Evolutionary conservation across 2,888 invertebrate species (phyloP).

Genomic region (Nineta flava): DNA sequence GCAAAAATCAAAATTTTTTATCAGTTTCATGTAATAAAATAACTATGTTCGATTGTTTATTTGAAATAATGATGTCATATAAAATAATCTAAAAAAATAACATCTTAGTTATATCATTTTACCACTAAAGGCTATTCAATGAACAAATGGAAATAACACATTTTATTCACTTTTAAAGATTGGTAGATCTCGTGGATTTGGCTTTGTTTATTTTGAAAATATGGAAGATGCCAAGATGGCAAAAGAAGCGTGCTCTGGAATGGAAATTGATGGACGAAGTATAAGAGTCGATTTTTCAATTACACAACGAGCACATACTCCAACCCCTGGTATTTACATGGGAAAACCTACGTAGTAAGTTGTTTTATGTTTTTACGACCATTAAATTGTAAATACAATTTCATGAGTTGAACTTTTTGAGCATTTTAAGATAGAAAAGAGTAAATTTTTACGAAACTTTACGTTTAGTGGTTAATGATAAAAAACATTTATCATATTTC

Average conservation of each 20-base stretch:
- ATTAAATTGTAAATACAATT: not conserved
- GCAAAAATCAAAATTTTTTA: too few relatives aligned
- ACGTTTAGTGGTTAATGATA: too few relatives aligned
- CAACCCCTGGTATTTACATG: constrained; percentile 95
- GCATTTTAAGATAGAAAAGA: too few relatives aligned
- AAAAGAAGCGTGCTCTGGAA: constrained; percentile 84
- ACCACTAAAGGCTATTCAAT: too few relatives aligned
- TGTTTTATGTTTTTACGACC: not conserved
- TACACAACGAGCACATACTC: constrained; percentile 90
- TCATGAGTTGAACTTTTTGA: not conserved
- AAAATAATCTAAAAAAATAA: too few relatives aligned
- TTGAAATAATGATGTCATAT: too few relatives aligned
- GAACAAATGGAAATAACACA: too few relatives aligned
- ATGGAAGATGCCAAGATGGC: constrained; percentile 82
- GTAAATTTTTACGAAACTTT: too few relatives aligned
- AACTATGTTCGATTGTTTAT: too few relatives aligned
- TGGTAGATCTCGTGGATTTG: constrained; percentile 87
- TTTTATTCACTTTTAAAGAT: constrained; percentile 36
- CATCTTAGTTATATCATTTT: too few relatives aligned
- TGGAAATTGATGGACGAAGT: constrained; percentile 84
- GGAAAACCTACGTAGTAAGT: constrained; percentile 75
- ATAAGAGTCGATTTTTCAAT: constrained; percentile 94
- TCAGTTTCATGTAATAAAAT: too few relatives aligned
- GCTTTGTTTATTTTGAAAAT: constrained; percentile 86
- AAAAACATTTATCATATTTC: not conserved